Conservation (phyloP, 2,888 invertebrate genomes). For the Parthenolecanium corni region DNA sequence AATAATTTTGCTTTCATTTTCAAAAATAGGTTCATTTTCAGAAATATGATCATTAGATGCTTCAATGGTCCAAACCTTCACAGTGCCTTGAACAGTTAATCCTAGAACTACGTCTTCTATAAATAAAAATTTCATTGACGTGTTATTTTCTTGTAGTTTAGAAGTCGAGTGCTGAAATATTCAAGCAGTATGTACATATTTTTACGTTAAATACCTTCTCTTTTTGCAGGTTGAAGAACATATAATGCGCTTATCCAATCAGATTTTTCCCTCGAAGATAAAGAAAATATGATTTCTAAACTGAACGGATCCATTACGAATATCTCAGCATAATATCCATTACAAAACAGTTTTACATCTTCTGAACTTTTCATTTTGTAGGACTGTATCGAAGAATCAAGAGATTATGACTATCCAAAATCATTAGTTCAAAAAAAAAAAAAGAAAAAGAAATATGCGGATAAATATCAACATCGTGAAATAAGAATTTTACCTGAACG, state of each 20-base stretch:
- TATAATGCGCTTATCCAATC: constrained; percentile 97
- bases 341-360: constrained; percentile 82
- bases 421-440: background rate
- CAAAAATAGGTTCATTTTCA: constrained; percentile 54
- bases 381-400: constrained; percentile 44
- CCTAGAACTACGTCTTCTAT: constrained; percentile 87
- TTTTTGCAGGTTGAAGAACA: constrained; percentile 55
- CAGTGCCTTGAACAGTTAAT: constrained; percentile 88
- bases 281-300: constrained; percentile 77
- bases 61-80: constrained; percentile 91
- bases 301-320: constrained; percentile 94
- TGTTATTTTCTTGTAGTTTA: too few species aligned
- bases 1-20: constrained; percentile 89
- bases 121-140: too few species aligned
- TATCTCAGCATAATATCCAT: constrained; percentile 96
- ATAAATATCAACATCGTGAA: too few species aligned
- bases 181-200: background rate
- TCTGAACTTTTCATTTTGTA: constrained; percentile 74
- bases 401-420: background rate
- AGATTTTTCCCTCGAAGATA: constrained; percentile 89
- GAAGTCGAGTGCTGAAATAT: too few species aligned
- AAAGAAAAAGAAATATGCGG: background rate
- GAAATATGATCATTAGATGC: constrained; percentile 79
- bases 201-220: constrained; percentile 44
- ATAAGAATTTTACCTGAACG: constrained; percentile 57